phyloP scores from a whole-genome alignment of 2,113 vertebrate species.

The Herpailurus yagouaroundi region DNA sequence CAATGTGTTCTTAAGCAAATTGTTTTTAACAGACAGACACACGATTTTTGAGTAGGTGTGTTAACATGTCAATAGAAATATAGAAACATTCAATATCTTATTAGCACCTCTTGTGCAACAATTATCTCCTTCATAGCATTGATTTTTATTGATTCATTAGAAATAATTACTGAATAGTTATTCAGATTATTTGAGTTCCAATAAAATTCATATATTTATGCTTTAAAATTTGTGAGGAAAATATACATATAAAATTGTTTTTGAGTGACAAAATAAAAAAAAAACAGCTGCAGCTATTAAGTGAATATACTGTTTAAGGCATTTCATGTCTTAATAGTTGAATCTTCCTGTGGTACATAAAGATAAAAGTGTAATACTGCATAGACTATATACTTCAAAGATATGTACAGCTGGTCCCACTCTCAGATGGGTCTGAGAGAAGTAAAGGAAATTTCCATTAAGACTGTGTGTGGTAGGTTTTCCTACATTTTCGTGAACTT shows the following conservation, averaged over 20 bases:
- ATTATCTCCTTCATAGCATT: neutral
- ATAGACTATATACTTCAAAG: neutral
- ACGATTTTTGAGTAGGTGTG: neutral
- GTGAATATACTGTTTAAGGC: neutral
- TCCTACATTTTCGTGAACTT: conserved; percentile 40
- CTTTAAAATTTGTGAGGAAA: neutral
- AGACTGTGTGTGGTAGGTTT: neutral
- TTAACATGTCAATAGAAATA: neutral
- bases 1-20: neutral
- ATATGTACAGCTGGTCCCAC: neutral
- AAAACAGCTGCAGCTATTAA: neutral
- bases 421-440: neutral
- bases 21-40: neutral
- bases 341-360: neutral
- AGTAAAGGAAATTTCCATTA: conserved; percentile 22
- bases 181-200: neutral
- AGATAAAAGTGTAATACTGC: neutral
- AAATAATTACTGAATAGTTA: neutral
- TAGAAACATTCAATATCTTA: neutral
- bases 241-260: neutral
- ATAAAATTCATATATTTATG: neutral
- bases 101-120: neutral
- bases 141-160: neutral
- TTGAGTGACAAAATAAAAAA: neutral
- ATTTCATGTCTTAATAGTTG: neutral